Conservation (phyloP, 2,888 invertebrate species). For the Melanotus villosus region DNA sequence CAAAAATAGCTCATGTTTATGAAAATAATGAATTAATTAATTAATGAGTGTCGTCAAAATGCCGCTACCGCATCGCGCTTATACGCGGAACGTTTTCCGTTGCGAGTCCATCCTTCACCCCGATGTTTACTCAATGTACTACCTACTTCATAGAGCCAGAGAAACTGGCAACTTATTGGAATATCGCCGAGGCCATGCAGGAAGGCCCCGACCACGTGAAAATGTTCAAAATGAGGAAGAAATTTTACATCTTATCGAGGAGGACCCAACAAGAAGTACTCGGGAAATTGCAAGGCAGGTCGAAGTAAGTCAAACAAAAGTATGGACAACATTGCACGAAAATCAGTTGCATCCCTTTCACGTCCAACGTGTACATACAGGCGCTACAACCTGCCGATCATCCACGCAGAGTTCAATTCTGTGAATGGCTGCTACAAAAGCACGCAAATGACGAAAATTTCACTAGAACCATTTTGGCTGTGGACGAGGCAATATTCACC, state of each 20-base stretch:
- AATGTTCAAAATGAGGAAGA: not conserved
- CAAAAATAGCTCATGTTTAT: too few relatives aligned
- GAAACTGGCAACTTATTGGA: not conserved
- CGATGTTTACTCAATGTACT: not conserved
- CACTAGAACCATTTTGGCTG: too few relatives aligned
- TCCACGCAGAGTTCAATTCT: too few relatives aligned
- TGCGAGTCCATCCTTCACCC: not conserved
- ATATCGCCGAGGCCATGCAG: not conserved
- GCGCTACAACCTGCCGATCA: too few relatives aligned
- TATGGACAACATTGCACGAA: not conserved
- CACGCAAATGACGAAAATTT: too few relatives aligned
- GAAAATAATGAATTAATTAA: too few relatives aligned
- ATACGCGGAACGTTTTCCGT: not conserved
- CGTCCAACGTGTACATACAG: too few relatives aligned
- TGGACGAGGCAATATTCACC: too few relatives aligned
- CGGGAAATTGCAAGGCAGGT: not conserved
- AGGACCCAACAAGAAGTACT: not conserved
- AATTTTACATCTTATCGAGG: not conserved
- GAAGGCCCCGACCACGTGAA: not conserved
- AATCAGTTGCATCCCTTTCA: slow-evolving; percentile 2
- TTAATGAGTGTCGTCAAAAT: too few relatives aligned
- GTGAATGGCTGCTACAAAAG: too few relatives aligned
- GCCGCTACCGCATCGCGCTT: too few relatives aligned
- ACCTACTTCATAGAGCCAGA: not conserved
- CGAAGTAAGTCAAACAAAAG: not conserved